A percentile compares a stretch with the other conserved stretches of the same genome.
These are phyloP conservation scores for Kryphioiulus occultus DNA, from an alignment of 2,888 invertebrate genomes.

Conservation along the genomic window DNA sequence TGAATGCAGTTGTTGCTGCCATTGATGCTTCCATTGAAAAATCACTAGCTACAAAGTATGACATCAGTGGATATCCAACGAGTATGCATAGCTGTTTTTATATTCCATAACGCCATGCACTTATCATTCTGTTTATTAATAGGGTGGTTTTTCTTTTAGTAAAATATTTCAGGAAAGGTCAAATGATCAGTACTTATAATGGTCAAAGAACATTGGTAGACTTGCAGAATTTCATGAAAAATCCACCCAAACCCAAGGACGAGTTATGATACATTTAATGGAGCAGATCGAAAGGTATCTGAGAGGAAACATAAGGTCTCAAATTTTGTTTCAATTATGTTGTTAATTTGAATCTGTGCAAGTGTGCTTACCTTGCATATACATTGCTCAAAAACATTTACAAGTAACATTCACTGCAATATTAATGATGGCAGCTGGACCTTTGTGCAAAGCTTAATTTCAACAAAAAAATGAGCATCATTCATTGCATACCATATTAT, in stretches of 20 bases:
- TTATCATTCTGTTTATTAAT: background rate
- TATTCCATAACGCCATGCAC: background rate
- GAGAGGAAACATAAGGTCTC: background rate
- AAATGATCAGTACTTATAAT: slow-evolving; percentile 67
- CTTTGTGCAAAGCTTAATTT: background rate
- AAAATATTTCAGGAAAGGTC: slow-evolving; percentile 63
- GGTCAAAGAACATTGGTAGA: slow-evolving; percentile 67
- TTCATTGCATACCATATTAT: background rate
- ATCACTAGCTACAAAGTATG: slow-evolving; percentile 68
- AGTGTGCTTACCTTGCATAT: background rate
- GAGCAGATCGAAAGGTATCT: background rate
- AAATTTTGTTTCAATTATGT: background rate
- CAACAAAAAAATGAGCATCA: no score
- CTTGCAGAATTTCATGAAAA: slow-evolving; percentile 67
- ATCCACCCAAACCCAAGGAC: slow-evolving; percentile 56
- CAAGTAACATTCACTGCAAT: background rate
- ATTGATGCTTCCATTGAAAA: slow-evolving; percentile 74
- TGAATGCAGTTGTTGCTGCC: slow-evolving; percentile 66
- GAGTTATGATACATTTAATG: slow-evolving; percentile 55
- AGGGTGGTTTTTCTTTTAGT: slow-evolving; percentile 57
- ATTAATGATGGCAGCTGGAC: background rate
- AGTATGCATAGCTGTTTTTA: slow-evolving; percentile 66
- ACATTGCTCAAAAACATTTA: background rate
- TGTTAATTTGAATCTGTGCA: background rate
- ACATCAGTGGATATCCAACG: slow-evolving; percentile 73